phyloP scores from a whole-genome alignment of 1,140 invertebrate species.

The Papilio machaon region DNA sequence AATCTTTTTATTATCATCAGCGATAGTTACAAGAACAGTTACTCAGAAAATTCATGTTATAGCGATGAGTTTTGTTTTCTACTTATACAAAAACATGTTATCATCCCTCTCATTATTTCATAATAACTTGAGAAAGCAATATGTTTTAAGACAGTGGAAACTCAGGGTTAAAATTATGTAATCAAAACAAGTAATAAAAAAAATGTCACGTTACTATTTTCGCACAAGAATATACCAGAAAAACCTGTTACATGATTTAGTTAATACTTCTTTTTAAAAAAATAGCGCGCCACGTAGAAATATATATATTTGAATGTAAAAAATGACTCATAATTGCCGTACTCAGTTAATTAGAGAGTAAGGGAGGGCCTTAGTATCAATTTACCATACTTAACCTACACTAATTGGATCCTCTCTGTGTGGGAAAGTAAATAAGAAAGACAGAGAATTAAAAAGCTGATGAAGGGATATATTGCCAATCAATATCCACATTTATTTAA shows the following conservation, averaged over 20 bases:
- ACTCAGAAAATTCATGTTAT: too few species aligned
- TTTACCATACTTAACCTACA: too few species aligned
- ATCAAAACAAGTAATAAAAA: neutral
- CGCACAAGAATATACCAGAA: neutral
- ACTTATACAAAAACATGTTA: neutral
- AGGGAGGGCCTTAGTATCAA: too few species aligned
- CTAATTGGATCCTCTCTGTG: too few species aligned
- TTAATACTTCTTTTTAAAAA: neutral
- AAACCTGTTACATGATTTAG: neutral
- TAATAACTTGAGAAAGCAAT: neutral
- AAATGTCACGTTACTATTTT: slow-evolving; percentile 4
- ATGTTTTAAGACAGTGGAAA: neutral
- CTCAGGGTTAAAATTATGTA: neutral
- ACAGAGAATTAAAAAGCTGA: too few species aligned
- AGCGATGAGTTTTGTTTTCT: too few species aligned
- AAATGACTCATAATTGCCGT: neutral
- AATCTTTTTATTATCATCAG: neutral
- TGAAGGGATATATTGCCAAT: too few species aligned
- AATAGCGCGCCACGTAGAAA: neutral
- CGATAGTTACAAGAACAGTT: too few species aligned
- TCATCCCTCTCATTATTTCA: neutral
- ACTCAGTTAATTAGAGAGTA: neutral
- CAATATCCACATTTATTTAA: too few species aligned
- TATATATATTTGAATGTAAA: neutral
- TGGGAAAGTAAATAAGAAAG: too few species aligned